Base-by-base conservation (phyloP, 2,888 invertebrate genomes). In the Aspidapion aeneum region DNA sequence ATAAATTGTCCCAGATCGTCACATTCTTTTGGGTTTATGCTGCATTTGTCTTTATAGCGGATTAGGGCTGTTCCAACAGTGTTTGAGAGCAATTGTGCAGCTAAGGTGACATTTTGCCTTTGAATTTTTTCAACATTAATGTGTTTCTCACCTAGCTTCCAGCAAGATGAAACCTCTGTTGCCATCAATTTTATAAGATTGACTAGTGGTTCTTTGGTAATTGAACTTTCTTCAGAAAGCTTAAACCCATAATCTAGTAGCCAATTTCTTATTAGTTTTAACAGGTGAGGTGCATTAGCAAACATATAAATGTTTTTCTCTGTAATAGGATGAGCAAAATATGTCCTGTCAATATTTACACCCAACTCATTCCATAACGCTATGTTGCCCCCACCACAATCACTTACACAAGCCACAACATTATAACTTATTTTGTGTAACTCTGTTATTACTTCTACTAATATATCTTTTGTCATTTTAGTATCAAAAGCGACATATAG, bases 331-430 rank as follows among this genome's bases (percentile, higher is more conserved):
- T 69, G 65, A 16, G n/a, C 5, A 55, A 61, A 61, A 51, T 18
- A 57, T 2, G 57, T 20, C 1, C 57, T 21, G 12, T 61, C 51
- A 17, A 19, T 61, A 20, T 61, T 35, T n/a, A 66, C 55, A 17
- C 35, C 48, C 16, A 66, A 16, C 21, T 61, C 60, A 17, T 70
- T 71, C 72, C 74, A 74, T 7, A 74, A 57, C 49, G 72, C 69
- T 35, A 69, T 51, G 64, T 74, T 75, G n/a, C 68, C 63, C 17
- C 69, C 70, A 16, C 73, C 74, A 66, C 71, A 73, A 62, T 74
- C 71, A 75, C 74, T 21, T 68, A 63, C 64, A n/a, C n/a, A n/a
- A n/a, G n/a, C n/a, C n/a, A n/a, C n/a, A n/a, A n/a, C n/a, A n/a
- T n/a, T n/a, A n/a, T 70, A 75, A 9, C 64, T 64, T 9, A 69